Evolutionary conservation across 2,888 invertebrate species (phyloP), one percentile per base, ranked within the genome.

Genomic region (Norana najaformis): DNA sequence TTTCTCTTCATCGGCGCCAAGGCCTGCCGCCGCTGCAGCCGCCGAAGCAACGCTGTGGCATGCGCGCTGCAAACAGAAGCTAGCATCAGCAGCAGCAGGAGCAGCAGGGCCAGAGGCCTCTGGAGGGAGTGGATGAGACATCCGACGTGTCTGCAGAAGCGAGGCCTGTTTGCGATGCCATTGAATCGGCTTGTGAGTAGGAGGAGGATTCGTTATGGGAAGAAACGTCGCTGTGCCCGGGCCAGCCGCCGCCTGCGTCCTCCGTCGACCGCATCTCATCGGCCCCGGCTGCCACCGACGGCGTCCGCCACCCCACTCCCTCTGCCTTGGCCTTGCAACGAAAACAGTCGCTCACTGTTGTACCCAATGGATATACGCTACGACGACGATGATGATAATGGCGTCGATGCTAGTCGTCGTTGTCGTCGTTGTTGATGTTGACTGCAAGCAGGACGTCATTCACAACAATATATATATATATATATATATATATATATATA

Each of bases 361-460:
- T n/a, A 37, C 37, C 37, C 85, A 85, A 85, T 85, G 85, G 85
- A 85, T 85, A 37, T 85, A 85, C 85, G 37, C 85, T 36, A 85
- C 85, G 85, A 85, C 85, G 85, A 85, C 85, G 36, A 85, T 85
- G 85, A 85, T 85, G 37, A 85, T 85, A 37, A 85, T 85, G 85
- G 37, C 37, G 85, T 35, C 85, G 85, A 36, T 37, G 35, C 36
- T 85, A 23, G 35, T 85, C 35, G 85, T 85, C 85, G 85, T 85
- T 23, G 85, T 85, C 85, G 85, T 85, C 35, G 85, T 85, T 35
- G 85, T 85, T 37, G 85, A 36, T 23, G 85, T 85, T 16, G 36
- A 85, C 35, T 85, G 85, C 16, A 85, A 85, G 85, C 35, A 85
- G 0, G 85, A 85, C 85, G 85, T 85, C 85, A 85, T 85, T 85